Base-by-base conservation (phyloP, 2,888 invertebrate genomes). In the Gastracanthus pulcherrimus region DNA sequence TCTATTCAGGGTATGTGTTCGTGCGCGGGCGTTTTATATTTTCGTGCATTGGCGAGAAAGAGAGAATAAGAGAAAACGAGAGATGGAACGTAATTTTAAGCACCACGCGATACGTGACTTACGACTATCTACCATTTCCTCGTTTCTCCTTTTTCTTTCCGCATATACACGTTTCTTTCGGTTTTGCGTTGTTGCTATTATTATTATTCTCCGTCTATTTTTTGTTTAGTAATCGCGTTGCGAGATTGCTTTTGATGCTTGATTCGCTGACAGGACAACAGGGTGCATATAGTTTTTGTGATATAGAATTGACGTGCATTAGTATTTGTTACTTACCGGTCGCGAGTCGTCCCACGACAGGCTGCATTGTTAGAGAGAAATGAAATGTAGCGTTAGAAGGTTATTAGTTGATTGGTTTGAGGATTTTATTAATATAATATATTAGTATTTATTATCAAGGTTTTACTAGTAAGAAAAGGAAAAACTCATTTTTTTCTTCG, bases 321-420 rank as follows among this genome's bases (percentile, higher is more conserved):
- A 74, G 60, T 82, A 26, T 29, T 69, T 58, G 45, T 75, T 83
- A 90, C 91, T 91, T 88, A 91, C 91, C 89, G 89, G 89, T 89
- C 90, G 90, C 86, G 90, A 90, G 88, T 91, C 91, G 85, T 91
- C 91, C 91, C 90, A 91, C 86, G 90, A 89, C 88, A 91, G 88
- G 89, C 91, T 91, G 89, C 88, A 86, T 91, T 86, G 86, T 87
- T 87, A 87, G 87, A 88, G 83, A 88, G 45, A 51, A 79, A 69
- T 9, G 16, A 71, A 69, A 66, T 97, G 96, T 93, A 98, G 3
- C 0, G 62, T 70, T 75, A 41, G 9, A n/a, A 86, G 85, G 26
- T 58, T 51, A 81, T 71, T 48, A 62, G 31, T 82, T 62, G 11
- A 55, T 9, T 51, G 16, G 16, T 9, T 4, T 41, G 13, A 9